A percentile compares a stretch with the other conserved stretches of the same genome.
These are phyloP conservation scores for Tachystola acroxantha DNA, from an alignment of 2,888 invertebrate genomes.

Conservation along the genomic window DNA sequence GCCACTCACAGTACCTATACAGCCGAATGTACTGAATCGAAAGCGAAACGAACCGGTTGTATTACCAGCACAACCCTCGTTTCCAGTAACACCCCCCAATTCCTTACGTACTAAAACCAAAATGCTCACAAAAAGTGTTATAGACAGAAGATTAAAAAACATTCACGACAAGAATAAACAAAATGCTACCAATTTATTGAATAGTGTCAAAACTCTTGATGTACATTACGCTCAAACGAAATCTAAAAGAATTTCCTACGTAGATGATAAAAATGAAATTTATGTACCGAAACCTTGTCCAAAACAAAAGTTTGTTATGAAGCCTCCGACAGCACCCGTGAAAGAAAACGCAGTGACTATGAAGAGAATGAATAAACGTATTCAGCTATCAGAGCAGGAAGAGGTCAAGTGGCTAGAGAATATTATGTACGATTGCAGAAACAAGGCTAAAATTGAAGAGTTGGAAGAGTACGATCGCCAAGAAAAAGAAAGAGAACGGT, in stretches of 20 bases:
- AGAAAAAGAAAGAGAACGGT: conserved; percentile 62
- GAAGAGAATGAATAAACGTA: conserved; percentile 69
- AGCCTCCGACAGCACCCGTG: conserved; percentile 27
- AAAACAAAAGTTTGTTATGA: conserved; percentile 27
- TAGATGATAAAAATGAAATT: conserved; percentile 40
- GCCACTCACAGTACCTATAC: conserved; percentile 48
- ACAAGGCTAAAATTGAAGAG: conserved; percentile 53
- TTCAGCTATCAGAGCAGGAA: conserved; percentile 42
- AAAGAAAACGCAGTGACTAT: conserved; percentile 72
- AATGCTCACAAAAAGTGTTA: conserved; percentile 54
- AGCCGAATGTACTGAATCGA: conserved; percentile 50
- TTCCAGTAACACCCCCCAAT: conserved; percentile 45
- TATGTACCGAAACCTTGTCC: conserved; percentile 22
- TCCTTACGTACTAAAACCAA: conserved; percentile 32
- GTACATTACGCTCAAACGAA: conserved; percentile 45
- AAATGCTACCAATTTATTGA: conserved; percentile 43
- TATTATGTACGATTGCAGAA: conserved; percentile 61
- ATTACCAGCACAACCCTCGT: conserved; percentile 6
- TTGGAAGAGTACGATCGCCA: conserved; percentile 63
- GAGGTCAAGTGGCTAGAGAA: conserved; percentile 73
- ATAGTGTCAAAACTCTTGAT: conserved; percentile 43
- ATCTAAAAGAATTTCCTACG: conserved; percentile 34
- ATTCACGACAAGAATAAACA: conserved; percentile 53
- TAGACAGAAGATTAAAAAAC: conserved; percentile 52
- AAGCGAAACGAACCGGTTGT: conserved; percentile 19